Conservation (phyloP, 1,140 invertebrate genomes). For the Drosophila sulfurigaster region DNA sequence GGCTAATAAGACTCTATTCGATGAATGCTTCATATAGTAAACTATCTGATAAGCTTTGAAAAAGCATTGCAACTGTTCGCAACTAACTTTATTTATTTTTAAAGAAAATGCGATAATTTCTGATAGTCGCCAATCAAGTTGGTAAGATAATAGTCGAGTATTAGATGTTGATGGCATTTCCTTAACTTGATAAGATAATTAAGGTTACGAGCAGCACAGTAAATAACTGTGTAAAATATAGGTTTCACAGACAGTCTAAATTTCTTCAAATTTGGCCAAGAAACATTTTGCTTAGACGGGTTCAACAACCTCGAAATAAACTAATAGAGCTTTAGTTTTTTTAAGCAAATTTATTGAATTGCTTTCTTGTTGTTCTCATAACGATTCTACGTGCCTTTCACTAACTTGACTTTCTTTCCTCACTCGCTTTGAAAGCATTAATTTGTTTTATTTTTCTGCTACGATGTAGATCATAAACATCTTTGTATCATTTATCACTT, state of each 20-base stretch:
- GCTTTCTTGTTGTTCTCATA: neutral
- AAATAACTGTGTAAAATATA: neutral
- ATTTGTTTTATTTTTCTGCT: neutral
- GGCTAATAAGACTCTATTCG: slow-evolving; percentile 10
- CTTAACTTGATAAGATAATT: slow-evolving; percentile 33
- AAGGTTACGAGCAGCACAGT: neutral
- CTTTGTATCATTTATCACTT: neutral
- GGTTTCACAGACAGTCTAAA: neutral
- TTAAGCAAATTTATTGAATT: neutral
- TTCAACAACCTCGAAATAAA: slow-evolving; percentile 5
- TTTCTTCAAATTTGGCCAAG: neutral
- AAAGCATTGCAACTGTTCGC: neutral
- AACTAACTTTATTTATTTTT: neutral
- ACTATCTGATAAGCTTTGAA: neutral
- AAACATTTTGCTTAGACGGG: neutral
- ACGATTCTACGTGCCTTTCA: slow-evolving; percentile 5
- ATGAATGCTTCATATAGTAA: neutral
- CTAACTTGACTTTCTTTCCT: neutral
- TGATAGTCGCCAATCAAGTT: slow-evolving; percentile 19
- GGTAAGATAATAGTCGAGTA: slow-evolving; percentile 8
- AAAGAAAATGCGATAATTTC: slow-evolving; percentile 17
- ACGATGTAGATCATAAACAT: too few relatives aligned
- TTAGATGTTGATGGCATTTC: slow-evolving; percentile 24
- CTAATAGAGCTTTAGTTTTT: neutral
- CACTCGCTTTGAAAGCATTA: neutral